Percentiles rank a stretch among this genome's conserved stretches.
phyloP scores from a whole-genome alignment of 2,797 vertebrate species.

The Tokudaia muenninki region DNA sequence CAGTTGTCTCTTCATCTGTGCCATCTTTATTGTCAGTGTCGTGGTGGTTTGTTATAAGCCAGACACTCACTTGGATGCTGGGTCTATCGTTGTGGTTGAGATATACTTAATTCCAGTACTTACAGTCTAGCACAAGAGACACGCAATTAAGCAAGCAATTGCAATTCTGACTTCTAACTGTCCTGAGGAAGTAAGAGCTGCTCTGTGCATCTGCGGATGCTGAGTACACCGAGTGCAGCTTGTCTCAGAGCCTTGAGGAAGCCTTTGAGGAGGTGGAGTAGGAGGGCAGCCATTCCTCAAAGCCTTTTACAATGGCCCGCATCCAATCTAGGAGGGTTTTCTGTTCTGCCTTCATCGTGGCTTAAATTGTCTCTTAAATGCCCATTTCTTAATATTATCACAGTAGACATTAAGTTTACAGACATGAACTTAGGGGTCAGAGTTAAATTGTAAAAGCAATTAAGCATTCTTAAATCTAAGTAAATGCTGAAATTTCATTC shows the following conservation, averaged over 20 bases:
- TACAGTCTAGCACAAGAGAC: not conserved
- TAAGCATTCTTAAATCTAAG: constrained; percentile 53
- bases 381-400: not conserved
- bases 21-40: not conserved
- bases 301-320: not conserved
- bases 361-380: not conserved
- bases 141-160: constrained; percentile 11
- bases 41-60: not conserved
- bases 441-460: not conserved
- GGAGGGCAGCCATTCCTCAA: not conserved
- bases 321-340: not conserved
- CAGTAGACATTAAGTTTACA: not conserved
- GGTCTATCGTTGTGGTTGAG: not conserved
- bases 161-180: constrained; percentile 22
- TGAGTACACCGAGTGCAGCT: not conserved
- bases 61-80: not conserved
- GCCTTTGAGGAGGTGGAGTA: not conserved
- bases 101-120: constrained; percentile 3
- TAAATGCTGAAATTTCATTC: constrained; percentile 38
- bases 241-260: not conserved
- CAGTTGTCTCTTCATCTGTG: not conserved
- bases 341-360: not conserved
- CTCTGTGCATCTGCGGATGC: not conserved
- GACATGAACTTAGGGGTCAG: not conserved
- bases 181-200: not conserved